phyloP scores from a whole-genome alignment of 2,888 invertebrate genomes.

The Gibbula magus region DNA sequence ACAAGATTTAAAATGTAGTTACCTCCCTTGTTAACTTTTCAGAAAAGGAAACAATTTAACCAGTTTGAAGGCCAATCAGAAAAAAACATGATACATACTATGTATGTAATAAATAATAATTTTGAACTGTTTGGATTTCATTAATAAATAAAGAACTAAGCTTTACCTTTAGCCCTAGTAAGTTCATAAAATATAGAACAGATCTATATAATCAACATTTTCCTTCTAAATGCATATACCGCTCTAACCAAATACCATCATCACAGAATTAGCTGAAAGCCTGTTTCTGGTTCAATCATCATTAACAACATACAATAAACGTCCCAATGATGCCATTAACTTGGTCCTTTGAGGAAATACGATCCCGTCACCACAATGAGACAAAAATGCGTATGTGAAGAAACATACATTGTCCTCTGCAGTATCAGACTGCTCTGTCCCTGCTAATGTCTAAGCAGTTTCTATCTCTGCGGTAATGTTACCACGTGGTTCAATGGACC shows the following conservation, averaged over 20 bases:
- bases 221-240: no score
- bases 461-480: constrained; percentile 44
- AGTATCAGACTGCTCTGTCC: neutral
- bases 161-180: no score
- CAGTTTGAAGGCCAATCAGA: neutral
- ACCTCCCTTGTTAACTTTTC: neutral
- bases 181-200: no score
- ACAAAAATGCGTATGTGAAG: neutral
- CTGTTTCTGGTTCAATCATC: no score
- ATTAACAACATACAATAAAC: neutral
- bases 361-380: constrained; percentile 11
- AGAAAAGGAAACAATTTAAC: neutral
- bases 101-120: neutral
- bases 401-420: neutral
- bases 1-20: constrained; percentile 12
- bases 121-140: constrained; percentile 18
- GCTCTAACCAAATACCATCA: no score
- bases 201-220: no score
- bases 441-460: constrained; percentile 30
- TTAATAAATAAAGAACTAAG: constrained; percentile 1
- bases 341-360: constrained; percentile 15
- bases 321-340: neutral
- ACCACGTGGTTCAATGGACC: constrained; percentile 23
- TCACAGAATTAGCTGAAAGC: no score
- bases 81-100: neutral